These are phyloP conservation scores for Petrocephalus zakoni DNA, from an alignment of 2,113 vertebrate species.

Conservation along the genomic window DNA sequence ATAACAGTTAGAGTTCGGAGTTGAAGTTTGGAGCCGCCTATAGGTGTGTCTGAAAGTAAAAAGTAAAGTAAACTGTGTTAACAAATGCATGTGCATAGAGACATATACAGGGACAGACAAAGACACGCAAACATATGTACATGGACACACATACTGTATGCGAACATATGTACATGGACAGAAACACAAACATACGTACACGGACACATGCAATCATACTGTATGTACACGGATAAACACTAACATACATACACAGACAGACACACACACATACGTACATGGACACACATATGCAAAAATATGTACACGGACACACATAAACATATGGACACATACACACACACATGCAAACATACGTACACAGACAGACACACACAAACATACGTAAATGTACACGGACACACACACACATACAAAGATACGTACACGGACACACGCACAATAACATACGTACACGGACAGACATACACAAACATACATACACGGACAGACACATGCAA, in stretches of 20 bases:
- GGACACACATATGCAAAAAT: too few species aligned
- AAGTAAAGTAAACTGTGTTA: not conserved
- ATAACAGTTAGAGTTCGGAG: not conserved
- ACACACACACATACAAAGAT: too few species aligned
- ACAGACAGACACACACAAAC: too few species aligned
- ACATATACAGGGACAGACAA: not conserved
- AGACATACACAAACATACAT: not conserved
- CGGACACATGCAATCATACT: not conserved
- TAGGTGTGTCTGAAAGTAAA: not conserved
- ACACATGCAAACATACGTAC: not conserved
- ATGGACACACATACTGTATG: not conserved
- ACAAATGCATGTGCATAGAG: not conserved
- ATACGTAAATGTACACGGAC: too few species aligned
- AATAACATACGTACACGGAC: too few species aligned
- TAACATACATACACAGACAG: too few species aligned
- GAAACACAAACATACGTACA: too few species aligned
- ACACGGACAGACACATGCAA: not conserved
- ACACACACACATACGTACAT: not conserved
- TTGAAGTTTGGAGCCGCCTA: slow-evolving; percentile 1
- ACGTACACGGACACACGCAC: not conserved
- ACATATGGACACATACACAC: too few species aligned
- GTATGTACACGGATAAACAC: too few species aligned
- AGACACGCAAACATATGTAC: not conserved
- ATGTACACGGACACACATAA: not conserved
- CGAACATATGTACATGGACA: too few species aligned